Percentiles rank a stretch among this genome's conserved stretches.
Evolutionary conservation across 2,797 vertebrate genomes (phyloP).

Genomic region (Chaenodraco wilsoni): DNA sequence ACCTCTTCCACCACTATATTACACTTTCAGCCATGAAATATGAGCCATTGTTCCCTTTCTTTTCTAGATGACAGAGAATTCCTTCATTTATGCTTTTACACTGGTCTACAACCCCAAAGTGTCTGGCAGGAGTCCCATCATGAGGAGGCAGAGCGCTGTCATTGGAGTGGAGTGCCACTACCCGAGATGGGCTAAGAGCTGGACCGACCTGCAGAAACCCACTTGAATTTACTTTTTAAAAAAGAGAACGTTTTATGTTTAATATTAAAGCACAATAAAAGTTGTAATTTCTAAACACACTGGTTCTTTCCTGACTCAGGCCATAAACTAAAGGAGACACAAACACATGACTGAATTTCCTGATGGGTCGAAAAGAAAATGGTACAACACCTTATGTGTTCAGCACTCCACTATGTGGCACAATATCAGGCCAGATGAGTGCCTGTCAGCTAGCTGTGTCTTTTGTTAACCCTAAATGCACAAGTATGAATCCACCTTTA

Average conservation of each 20-base stretch:
- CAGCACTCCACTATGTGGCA: not conserved
- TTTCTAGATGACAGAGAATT: slow-evolving; percentile 31
- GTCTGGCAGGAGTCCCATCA: slow-evolving; percentile 16
- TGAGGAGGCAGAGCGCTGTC: slow-evolving; percentile 27
- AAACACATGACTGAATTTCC: not conserved
- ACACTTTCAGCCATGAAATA: too few species aligned
- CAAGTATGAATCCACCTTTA: not conserved
- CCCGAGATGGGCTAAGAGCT: slow-evolving; percentile 5
- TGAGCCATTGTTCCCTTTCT: not conserved
- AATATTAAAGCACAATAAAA: not conserved
- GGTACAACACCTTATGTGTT: not conserved
- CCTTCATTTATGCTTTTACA: slow-evolving; percentile 56
- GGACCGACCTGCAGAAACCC: not conserved
- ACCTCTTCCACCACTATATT: too few species aligned
- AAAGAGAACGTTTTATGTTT: not conserved
- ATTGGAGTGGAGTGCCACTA: slow-evolving; percentile 65
- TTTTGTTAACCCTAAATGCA: not conserved
- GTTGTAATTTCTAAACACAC: not conserved
- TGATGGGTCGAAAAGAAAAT: not conserved
- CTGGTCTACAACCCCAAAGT: slow-evolving; percentile 56
- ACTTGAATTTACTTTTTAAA: not conserved
- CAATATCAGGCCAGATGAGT: not conserved
- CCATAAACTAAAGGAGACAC: not conserved
- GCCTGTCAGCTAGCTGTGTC: too few species aligned
- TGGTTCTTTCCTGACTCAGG: not conserved